These are phyloP conservation scores for Oostethus manadensis DNA, from an alignment of 2,113 vertebrate genomes.

Conservation along the genomic window DNA sequence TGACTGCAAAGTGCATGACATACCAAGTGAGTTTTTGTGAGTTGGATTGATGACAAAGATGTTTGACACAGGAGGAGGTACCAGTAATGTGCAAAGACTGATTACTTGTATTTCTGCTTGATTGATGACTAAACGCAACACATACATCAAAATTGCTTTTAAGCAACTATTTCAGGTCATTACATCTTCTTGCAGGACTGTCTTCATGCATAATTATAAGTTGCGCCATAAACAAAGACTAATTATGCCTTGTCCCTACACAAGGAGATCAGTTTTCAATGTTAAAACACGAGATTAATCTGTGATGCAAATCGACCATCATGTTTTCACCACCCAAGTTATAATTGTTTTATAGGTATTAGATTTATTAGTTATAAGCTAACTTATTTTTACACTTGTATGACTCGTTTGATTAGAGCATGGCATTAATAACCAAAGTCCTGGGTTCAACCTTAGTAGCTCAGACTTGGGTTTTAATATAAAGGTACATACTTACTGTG, in stretches of 20 bases:
- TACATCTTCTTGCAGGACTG: not conserved
- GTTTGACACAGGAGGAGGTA: not conserved
- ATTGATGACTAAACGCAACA: not conserved
- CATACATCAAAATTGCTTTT: not conserved
- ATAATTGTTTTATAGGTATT: no score
- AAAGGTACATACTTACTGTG: not conserved
- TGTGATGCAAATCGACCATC: no score
- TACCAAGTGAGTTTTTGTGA: constrained; percentile 4
- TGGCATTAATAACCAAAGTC: not conserved
- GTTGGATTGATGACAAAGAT: constrained; percentile 1
- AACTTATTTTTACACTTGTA: no score
- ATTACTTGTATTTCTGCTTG: not conserved
- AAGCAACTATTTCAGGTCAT: not conserved
- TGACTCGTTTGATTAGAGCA: not conserved
- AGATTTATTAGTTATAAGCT: no score
- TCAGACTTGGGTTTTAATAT: not conserved
- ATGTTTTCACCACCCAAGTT: no score
- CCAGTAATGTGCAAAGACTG: constrained; percentile 1
- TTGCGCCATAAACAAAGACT: not conserved
- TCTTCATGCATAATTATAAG: not conserved
- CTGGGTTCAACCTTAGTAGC: not conserved
- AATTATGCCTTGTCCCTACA: no score
- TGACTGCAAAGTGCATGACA: constrained; percentile 4
- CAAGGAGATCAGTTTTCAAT: no score
- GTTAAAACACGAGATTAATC: no score